Percentiles rank a stretch among this genome's conserved stretches.
These are phyloP conservation scores for Antheraea yamamai DNA, from an alignment of 2,888 invertebrate genomes.

Conservation along the genomic window DNA sequence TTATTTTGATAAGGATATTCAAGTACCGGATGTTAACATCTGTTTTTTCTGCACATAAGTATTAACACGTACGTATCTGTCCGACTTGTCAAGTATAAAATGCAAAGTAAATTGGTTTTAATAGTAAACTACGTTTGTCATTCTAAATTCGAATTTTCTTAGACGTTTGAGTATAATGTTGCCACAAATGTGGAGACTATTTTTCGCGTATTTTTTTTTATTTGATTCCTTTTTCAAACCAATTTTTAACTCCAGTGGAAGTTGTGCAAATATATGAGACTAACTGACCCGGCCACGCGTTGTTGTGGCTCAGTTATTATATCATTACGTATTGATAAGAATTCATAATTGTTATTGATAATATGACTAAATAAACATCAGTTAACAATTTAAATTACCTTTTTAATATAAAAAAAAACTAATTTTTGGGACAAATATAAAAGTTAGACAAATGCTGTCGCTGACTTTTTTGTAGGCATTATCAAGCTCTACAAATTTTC, in stretches of 20 bases:
- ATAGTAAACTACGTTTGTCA: background rate
- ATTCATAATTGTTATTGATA: too few relatives aligned
- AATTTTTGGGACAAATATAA: too few relatives aligned
- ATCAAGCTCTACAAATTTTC: too few relatives aligned
- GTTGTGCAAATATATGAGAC: background rate
- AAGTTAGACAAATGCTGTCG: too few relatives aligned
- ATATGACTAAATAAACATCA: too few relatives aligned
- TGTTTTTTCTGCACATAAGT: constrained; percentile 6
- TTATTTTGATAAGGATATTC: constrained; percentile 29
- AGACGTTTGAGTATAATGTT: constrained; percentile 5
- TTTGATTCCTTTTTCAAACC: background rate
- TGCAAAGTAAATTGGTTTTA: background rate
- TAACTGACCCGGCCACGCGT: too few relatives aligned
- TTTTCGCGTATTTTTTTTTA: background rate
- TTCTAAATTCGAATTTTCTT: constrained; percentile 4
- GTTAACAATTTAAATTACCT: too few relatives aligned
- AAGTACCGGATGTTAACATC: constrained; percentile 63
- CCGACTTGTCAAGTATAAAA: constrained; percentile 5
- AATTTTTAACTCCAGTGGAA: background rate
- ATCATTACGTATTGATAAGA: too few relatives aligned
- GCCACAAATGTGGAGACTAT: background rate
- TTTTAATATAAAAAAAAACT: too few relatives aligned
- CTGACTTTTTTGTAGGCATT: too few relatives aligned
- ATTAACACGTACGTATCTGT: constrained; percentile 1
- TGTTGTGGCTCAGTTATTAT: too few relatives aligned